Conservation (phyloP, 1,140 invertebrate species). For the Argopecten irradians region DNA sequence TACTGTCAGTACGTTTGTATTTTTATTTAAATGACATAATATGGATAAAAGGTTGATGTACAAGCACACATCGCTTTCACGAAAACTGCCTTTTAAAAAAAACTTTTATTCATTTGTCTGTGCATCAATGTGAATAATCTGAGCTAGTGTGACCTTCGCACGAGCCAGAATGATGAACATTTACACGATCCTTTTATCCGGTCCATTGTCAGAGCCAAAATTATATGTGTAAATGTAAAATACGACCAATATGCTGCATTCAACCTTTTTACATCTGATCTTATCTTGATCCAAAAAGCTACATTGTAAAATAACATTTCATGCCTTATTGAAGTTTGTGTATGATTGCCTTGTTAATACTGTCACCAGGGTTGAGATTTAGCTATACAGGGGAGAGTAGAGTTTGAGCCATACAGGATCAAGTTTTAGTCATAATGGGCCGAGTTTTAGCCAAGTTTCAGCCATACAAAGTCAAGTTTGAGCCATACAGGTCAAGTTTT, state of each 20-base stretch:
- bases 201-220: background rate
- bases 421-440: no score
- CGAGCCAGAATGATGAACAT: background rate
- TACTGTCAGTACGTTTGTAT: background rate
- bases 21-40: background rate
- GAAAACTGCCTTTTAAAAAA: background rate
- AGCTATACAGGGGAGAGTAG: no score
- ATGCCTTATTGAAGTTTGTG: background rate
- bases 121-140: background rate
- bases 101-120: background rate
- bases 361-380: background rate
- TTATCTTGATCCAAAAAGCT: background rate
- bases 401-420: no score
- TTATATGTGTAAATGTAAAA: background rate
- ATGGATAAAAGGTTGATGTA: background rate
- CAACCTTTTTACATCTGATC: background rate
- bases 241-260: background rate
- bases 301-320: constrained; percentile 11
- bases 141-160: background rate
- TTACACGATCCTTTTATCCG: background rate
- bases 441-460: no score
- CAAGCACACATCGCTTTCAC: background rate
- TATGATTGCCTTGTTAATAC: background rate
- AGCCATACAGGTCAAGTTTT: no score
- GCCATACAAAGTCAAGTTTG: no score